Base-by-base conservation (phyloP, 2,888 invertebrate species). In the Hypolimnas misippus region DNA sequence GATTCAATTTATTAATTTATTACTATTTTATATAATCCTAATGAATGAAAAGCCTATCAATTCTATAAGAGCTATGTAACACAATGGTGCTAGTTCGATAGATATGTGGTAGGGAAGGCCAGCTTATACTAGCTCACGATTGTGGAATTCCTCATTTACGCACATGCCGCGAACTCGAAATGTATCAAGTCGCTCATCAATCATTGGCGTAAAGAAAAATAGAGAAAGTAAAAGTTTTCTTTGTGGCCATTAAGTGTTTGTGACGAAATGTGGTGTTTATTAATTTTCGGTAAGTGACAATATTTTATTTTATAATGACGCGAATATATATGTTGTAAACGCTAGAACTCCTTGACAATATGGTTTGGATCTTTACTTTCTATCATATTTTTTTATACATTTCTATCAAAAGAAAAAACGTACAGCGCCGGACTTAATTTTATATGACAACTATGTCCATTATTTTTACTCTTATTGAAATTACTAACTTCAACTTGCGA, bases 81-180 rank as follows among this genome's bases (percentile, higher is more conserved):
- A 21, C 25, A 29, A 21, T 21, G 1, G 12, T 42, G 29, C 17
- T 14, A 21, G 42, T 25, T 57, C 51, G 40, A 12, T 31, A 7
- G 25, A 46, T 14, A 21, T 5, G 57, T 66, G 61, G 63, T 53
- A 61, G 66, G 66, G 66, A 54, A 46, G 44, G 57, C 57, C 17
- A 54, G 42, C 57, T 63, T 63, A 64, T 61, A 54, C 66, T 33
- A 51, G 33, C 42, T 7, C 7, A 21, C 58, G 31, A 40, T 14
- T 29, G 53, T 53, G 49, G 52, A 40, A 53, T 31, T 54, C 44
- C 19, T 40, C 65, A 66, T 64, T 66, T 62, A 62, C 50, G 57
- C 62, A 31, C 38, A 51, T 40, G 60, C 7, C 55, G 56, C 57
- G 57, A 57, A 49, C 46, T 53, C 50, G 66, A 63, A 63, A 60